Conservation (phyloP, 1,140 invertebrate genomes). For the Linepithema humile region DNA sequence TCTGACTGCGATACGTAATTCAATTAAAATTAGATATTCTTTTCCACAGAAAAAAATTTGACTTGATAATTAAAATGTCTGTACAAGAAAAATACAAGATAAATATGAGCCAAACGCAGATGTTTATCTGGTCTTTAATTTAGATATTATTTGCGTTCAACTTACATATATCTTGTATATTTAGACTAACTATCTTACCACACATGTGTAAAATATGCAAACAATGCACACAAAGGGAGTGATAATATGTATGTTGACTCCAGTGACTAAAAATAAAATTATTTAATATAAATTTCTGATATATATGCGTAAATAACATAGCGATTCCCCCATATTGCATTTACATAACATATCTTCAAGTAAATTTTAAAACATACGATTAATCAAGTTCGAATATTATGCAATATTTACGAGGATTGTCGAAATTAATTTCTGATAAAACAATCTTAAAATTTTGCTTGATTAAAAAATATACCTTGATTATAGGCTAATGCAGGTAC, state of each 20-base stretch:
- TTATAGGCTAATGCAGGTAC: conserved; percentile 90
- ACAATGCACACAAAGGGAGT: conserved; percentile 94
- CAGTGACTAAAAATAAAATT: conserved; percentile 89
- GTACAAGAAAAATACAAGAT: background rate
- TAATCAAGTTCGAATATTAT: background rate
- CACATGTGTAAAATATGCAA: conserved; percentile 96
- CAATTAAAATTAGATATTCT: background rate
- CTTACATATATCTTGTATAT: background rate
- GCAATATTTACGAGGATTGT: background rate
- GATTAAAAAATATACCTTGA: conserved; percentile 85
- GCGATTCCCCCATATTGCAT: background rate
- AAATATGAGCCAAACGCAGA: background rate
- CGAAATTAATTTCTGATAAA: background rate
- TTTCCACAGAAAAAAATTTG: background rate
- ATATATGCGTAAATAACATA: background rate
- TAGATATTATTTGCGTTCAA: background rate
- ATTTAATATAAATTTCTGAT: background rate
- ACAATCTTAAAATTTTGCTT: conserved; percentile 6
- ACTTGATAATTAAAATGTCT: too few species aligned
- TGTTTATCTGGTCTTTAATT: background rate
- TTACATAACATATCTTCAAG: background rate
- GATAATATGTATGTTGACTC: conserved; percentile 92
- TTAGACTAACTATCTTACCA: conserved; percentile 87
- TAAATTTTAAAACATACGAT: background rate
- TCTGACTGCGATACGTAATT: background rate